Percentiles rank a stretch among this genome's conserved stretches.
Evolutionary conservation across 2,113 vertebrate genomes (phyloP).

Genomic region (Rhinoderma darwinii): DNA sequence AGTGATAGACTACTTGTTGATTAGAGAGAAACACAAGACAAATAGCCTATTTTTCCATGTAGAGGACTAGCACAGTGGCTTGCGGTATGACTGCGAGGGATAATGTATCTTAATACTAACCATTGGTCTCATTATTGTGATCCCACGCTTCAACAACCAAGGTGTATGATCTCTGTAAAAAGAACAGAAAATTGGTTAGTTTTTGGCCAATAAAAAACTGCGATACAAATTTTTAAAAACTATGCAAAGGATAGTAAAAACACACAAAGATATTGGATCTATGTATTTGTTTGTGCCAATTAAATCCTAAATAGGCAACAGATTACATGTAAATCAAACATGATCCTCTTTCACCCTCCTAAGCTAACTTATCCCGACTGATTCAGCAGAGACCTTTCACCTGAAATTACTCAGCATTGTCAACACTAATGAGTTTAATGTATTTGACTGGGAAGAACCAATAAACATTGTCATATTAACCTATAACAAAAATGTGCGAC

Average conservation of each 20-base stretch:
- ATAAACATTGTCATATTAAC: background rate
- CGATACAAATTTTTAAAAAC: background rate
- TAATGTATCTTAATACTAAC: conserved; percentile 79
- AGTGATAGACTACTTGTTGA: too few species aligned
- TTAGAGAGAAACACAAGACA: background rate
- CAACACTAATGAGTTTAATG: conserved; percentile 66
- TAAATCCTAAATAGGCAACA: conserved; percentile 66
- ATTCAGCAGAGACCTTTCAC: conserved; percentile 68
- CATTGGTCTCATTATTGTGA: conserved; percentile 89
- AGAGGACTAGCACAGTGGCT: too few species aligned
- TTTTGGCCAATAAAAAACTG: background rate
- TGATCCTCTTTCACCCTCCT: conserved; percentile 63
- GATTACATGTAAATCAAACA: conserved; percentile 65
- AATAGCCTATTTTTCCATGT: background rate
- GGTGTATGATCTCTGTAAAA: conserved; percentile 93
- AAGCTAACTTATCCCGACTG: conserved; percentile 65
- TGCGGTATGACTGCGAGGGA: background rate
- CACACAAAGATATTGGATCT: conserved; percentile 2
- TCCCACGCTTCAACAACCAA: conserved; percentile 95
- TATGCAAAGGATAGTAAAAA: too few species aligned
- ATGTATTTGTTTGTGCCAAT: background rate
- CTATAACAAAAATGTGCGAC: background rate
- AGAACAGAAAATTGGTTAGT: conserved; percentile 8
- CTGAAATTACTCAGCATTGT: conserved; percentile 64
- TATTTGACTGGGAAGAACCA: conserved; percentile 58